A percentile compares a stretch with the other conserved stretches of the same genome.
Evolutionary conservation across 2,113 vertebrate genomes (phyloP).

Genomic region (Strigops habroptila): DNA sequence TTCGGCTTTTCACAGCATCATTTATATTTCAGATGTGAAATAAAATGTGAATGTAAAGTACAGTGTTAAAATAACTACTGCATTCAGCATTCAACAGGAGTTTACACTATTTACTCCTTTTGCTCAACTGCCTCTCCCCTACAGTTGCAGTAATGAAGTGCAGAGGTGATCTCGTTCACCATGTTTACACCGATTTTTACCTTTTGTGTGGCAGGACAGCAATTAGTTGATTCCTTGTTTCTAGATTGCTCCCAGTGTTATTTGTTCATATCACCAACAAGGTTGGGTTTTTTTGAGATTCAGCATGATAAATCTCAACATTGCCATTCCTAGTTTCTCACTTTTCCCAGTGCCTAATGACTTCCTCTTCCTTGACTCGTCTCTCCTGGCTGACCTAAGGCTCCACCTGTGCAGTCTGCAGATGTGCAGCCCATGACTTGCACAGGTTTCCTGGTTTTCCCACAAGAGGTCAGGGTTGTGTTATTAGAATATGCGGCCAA

Average conservation of each 20-base stretch:
- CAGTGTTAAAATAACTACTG: not conserved
- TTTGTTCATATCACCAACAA: not conserved
- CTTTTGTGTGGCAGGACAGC: not conserved
- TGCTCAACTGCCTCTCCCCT: not conserved
- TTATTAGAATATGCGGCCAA: not conserved
- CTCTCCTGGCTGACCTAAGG: not conserved
- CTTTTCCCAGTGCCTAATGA: not conserved
- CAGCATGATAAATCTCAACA: not conserved
- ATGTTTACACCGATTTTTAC: not conserved
- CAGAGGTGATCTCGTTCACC: not conserved
- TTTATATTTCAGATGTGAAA: not conserved
- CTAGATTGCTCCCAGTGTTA: not conserved
- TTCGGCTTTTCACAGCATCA: not conserved
- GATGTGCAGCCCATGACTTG: not conserved
- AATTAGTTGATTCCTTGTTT: not conserved
- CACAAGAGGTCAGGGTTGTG: conserved; percentile 74
- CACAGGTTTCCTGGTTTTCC: conserved; percentile 59
- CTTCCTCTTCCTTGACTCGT: not conserved
- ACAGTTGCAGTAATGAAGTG: not conserved
- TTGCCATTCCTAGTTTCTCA: not conserved
- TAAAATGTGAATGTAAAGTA: not conserved
- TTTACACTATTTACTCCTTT: not conserved
- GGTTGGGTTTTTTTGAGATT: not conserved
- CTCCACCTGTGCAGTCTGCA: not conserved
- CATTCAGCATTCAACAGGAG: not conserved